phyloP scores from a whole-genome alignment of 2,888 invertebrate species.

The Ornithoptera priamus region DNA sequence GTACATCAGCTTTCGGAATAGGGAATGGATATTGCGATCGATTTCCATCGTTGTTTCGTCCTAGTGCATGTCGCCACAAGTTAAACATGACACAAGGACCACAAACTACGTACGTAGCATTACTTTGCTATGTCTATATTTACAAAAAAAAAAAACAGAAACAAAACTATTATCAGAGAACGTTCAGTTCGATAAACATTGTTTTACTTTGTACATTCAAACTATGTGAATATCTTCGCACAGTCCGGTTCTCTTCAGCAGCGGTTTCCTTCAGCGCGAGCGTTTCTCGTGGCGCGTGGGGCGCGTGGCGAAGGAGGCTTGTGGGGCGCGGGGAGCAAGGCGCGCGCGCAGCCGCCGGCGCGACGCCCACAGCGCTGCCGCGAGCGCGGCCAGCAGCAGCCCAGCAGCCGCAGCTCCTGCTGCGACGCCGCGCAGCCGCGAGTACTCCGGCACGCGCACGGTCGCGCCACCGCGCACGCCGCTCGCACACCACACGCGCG shows the following conservation, averaged over 20 bases:
- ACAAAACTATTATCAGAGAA: neutral
- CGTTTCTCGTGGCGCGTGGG: conserved; percentile 6
- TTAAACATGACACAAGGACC: conserved; percentile 9
- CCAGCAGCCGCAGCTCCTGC: conserved; percentile 86
- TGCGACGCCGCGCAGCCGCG: conserved; percentile 84
- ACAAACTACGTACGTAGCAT: neutral
- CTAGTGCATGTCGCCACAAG: neutral
- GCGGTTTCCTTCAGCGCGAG: neutral
- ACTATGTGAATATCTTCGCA: neutral
- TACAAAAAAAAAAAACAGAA: neutral
- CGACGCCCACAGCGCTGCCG: conserved; percentile 78
- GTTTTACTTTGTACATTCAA: neutral
- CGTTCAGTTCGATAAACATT: neutral
- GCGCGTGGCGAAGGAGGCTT: conserved; percentile 31
- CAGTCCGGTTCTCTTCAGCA: neutral
- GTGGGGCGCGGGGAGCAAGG: conserved; percentile 47
- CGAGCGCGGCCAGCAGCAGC: conserved; percentile 82
- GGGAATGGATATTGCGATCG: no score
- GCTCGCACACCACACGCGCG: conserved; percentile 85
- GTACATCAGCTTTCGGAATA: no score
- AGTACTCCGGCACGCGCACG: conserved; percentile 85
- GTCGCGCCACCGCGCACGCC: conserved; percentile 82
- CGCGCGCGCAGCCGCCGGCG: conserved; percentile 51
- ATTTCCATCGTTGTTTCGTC: no score
- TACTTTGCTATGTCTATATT: neutral